These are phyloP conservation scores for Macaria notata DNA, from an alignment of 2,888 invertebrate genomes.

Conservation along the genomic window DNA sequence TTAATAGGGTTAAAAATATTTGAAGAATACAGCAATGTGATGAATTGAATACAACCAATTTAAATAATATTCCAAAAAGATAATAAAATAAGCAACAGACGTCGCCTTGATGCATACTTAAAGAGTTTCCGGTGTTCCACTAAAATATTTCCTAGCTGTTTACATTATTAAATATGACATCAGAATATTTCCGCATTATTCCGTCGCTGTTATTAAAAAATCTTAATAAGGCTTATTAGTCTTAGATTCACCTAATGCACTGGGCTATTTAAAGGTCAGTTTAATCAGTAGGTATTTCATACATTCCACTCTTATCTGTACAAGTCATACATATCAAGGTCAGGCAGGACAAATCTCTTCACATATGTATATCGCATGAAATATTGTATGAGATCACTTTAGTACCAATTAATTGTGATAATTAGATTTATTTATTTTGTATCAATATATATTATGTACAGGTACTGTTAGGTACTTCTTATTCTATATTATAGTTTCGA, in stretches of 20 bases:
- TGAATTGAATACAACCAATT: no score
- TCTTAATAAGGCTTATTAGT: background rate
- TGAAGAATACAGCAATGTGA: no score
- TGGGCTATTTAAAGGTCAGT: constrained; percentile 30
- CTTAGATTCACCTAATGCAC: constrained; percentile 60
- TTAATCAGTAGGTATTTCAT: constrained; percentile 34
- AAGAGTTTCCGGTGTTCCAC: constrained; percentile 8
- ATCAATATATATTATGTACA: no score
- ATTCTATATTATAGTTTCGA: no score
- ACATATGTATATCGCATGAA: no score
- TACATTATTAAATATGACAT: constrained; percentile 2
- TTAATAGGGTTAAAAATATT: no score
- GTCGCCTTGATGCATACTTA: constrained; percentile 12
- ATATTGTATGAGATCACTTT: no score
- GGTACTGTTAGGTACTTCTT: no score
- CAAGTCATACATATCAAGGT: constrained; percentile 52
- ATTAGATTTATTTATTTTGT: no score
- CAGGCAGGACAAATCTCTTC: constrained; percentile 24
- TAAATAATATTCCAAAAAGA: no score
- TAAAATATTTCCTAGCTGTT: constrained; percentile 6
- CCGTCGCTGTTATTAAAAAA: background rate
- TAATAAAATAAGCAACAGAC: no score
- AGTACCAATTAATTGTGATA: no score
- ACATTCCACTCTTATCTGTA: constrained; percentile 35
- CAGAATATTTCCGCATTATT: background rate